These are phyloP conservation scores for Microctonus aethiopoides DNA, from an alignment of 2,888 invertebrate species.

Conservation along the genomic window DNA sequence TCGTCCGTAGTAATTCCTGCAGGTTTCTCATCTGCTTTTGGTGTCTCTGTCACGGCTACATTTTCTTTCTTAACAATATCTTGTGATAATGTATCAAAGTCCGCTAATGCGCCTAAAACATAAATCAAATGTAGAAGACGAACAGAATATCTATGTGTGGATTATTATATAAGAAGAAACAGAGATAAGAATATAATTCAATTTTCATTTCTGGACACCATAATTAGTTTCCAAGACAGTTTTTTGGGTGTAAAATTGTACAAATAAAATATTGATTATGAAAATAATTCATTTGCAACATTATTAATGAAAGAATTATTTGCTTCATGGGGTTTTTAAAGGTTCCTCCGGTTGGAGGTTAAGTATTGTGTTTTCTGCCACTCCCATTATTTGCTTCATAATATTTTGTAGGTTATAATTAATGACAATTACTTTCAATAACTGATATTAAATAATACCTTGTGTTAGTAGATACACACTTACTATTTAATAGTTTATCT, in stretches of 20 bases:
- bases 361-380: no score
- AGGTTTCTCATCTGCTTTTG: conserved; percentile 35
- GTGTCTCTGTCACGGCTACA: conserved; percentile 35
- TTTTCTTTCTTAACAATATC: conserved; percentile 40
- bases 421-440: neutral
- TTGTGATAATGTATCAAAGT: conserved; percentile 68
- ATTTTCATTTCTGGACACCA: neutral
- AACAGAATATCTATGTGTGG: neutral
- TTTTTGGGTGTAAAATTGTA: neutral
- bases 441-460: conserved; percentile 19
- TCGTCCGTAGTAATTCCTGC: conserved; percentile 66
- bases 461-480: conserved; percentile 58
- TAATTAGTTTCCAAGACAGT: neutral
- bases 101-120: conserved; percentile 49
- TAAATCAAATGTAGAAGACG: neutral
- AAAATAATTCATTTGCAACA: neutral
- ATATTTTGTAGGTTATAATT: conserved; percentile 21
- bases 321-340: no score
- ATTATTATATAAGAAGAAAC: neutral
- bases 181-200: neutral
- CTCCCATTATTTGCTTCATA: neutral
- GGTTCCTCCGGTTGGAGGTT: no score
- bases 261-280: neutral
- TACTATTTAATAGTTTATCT: conserved; percentile 81
- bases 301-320: neutral